A percentile compares a stretch with the other conserved stretches of the same genome.
Evolutionary conservation across 2,797 vertebrate species (phyloP).

Genomic region (Philypnodon macrostomus): DNA sequence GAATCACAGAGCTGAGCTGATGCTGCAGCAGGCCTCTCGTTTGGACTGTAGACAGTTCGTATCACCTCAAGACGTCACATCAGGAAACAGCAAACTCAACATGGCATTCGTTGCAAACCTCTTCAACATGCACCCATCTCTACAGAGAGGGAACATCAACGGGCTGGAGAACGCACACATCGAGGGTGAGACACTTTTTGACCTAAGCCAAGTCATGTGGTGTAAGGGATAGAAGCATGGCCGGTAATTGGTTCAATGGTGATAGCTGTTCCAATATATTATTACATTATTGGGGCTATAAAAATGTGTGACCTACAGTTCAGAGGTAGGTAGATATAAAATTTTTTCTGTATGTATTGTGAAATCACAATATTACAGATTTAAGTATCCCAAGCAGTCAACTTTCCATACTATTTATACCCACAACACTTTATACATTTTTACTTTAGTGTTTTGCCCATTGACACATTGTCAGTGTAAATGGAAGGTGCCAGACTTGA

Average conservation of each 20-base stretch:
- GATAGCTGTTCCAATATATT: neutral
- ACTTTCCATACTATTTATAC: no score
- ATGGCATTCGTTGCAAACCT: conserved; percentile 95
- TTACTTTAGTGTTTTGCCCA: no score
- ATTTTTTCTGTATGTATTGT: no score
- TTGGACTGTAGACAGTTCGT: conserved; percentile 96
- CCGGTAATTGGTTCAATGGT: neutral
- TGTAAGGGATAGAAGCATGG: neutral
- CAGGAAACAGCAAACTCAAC: conserved; percentile 96
- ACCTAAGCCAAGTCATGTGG: no score
- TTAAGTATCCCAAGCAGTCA: no score
- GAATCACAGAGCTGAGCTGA: conserved; percentile 85
- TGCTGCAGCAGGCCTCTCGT: conserved; percentile 90
- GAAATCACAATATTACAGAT: no score
- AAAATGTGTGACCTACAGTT: conserved; percentile 1
- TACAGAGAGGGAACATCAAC: conserved; percentile 73
- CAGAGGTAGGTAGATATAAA: neutral
- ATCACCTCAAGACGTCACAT: conserved; percentile 87
- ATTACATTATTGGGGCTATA: conserved; percentile 14
- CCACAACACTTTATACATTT: no score
- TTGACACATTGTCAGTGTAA: no score
- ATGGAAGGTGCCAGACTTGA: no score
- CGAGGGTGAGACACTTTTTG: conserved; percentile 85
- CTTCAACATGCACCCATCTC: conserved; percentile 87
- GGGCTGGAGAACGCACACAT: conserved; percentile 77